Conservation (phyloP, 2,797 vertebrate species). For the Pangasius djambal region DNA sequence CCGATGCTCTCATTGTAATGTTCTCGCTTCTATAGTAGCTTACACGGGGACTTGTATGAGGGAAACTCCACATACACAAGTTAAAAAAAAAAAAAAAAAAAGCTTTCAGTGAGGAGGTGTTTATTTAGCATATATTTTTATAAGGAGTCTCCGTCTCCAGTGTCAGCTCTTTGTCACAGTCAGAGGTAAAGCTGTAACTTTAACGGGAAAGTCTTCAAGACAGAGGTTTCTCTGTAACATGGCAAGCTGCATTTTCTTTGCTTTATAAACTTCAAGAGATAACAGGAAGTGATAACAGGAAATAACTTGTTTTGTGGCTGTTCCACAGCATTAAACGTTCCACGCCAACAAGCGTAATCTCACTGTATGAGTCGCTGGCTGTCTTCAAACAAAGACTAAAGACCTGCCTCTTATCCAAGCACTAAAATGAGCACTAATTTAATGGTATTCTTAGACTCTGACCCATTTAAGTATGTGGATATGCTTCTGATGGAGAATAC, state of each 20-base stretch:
- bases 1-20: background rate
- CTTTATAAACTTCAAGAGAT: background rate
- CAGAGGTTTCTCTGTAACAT: background rate
- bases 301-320: background rate
- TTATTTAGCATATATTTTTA: background rate
- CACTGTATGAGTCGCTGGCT: background rate
- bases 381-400: background rate
- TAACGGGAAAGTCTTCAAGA: background rate
- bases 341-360: background rate
- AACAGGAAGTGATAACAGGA: background rate
- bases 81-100: no score
- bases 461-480: background rate
- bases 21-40: background rate
- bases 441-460: slow-evolving; percentile 12
- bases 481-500: background rate
- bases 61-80: background rate
- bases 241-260: background rate
- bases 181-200: no score
- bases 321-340: background rate
- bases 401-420: background rate
- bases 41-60: background rate
- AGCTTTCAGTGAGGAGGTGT: no score
- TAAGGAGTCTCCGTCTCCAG: background rate
- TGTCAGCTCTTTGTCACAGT: background rate
- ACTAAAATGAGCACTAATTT: slow-evolving; percentile 13